A percentile compares a stretch with the other conserved stretches of the same genome.
These are phyloP conservation scores for Lydus trimaculatus DNA, from an alignment of 2,888 invertebrate genomes.

Conservation along the genomic window DNA sequence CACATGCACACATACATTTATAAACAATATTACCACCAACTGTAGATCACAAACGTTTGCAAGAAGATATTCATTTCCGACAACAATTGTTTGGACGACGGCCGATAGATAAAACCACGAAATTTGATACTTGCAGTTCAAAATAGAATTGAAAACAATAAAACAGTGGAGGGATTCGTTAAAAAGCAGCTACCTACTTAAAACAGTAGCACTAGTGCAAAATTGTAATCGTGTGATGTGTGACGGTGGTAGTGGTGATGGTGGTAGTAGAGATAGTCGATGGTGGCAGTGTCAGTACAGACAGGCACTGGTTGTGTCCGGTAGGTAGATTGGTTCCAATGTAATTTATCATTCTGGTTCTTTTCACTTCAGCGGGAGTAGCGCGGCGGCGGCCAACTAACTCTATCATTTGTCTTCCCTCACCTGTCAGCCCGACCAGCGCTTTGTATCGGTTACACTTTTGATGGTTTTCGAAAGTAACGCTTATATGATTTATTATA, in stretches of 20 bases:
- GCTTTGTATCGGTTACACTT: conserved; percentile 59
- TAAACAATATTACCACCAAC: conserved; percentile 5
- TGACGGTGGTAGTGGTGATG: not conserved
- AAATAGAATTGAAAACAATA: not conserved
- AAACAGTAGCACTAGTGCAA: not conserved
- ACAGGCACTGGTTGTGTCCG: conserved; percentile 48
- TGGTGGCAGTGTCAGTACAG: conserved; percentile 10
- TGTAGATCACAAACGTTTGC: conserved; percentile 16
- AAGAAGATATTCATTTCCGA: conserved; percentile 54
- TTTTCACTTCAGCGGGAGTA: conserved; percentile 51
- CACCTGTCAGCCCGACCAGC: conserved; percentile 56
- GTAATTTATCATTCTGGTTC: conserved; percentile 57
- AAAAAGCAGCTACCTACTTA: no score
- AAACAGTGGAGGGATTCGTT: not conserved
- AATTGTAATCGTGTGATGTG: not conserved
- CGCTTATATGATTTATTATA: conserved; percentile 52
- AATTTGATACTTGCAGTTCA: conserved; percentile 36
- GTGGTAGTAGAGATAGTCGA: not conserved
- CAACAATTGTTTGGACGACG: conserved; percentile 40
- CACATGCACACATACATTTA: not conserved
- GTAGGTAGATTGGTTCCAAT: conserved; percentile 54
- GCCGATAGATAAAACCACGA: conserved; percentile 30
- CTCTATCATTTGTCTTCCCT: conserved; percentile 58
- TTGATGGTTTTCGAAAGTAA: conserved; percentile 37
- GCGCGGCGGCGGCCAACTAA: conserved; percentile 39